Conservation (phyloP, 2,888 invertebrate genomes). For the Perizoma affinitatum region DNA sequence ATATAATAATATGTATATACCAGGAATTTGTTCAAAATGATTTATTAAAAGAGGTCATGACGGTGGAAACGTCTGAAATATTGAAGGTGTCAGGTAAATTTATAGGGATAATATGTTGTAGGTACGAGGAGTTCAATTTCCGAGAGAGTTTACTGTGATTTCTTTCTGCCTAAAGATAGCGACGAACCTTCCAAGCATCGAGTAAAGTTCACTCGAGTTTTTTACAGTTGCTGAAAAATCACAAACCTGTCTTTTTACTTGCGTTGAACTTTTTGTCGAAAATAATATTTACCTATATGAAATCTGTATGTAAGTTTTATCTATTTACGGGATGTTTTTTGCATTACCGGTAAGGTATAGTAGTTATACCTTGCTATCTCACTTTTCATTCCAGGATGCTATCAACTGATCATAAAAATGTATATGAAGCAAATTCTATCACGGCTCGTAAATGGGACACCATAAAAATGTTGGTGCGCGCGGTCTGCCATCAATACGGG, state of each 20-base stretch:
- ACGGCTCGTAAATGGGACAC: conserved; percentile 63
- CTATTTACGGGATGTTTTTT: no score
- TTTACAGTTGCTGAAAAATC: conserved; percentile 30
- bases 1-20: no score
- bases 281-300: conserved; percentile 34
- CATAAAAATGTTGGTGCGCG: conserved; percentile 58
- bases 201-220: conserved; percentile 45
- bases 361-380: conserved; percentile 38
- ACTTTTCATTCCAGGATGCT: conserved; percentile 49
- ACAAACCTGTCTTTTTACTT: conserved; percentile 20
- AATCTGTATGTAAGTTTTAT: conserved; percentile 7
- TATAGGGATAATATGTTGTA: conserved; percentile 80
- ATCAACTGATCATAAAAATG: conserved; percentile 61
- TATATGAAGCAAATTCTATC: conserved; percentile 67
- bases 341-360: conserved; percentile 16
- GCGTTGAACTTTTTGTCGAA: conserved; percentile 27
- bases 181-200: conserved; percentile 48
- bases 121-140: conserved; percentile 70
- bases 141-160: conserved; percentile 70
- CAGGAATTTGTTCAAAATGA: conserved; percentile 42
- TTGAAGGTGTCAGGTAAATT: conserved; percentile 79
- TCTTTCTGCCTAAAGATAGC: conserved; percentile 64
- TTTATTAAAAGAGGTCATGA: conserved; percentile 77
- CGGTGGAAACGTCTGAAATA: conserved; percentile 80
- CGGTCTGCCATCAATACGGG: conserved; percentile 61